Evolutionary conservation across 2,113 vertebrate genomes (phyloP).

Genomic region (Cromileptes altivelis): DNA sequence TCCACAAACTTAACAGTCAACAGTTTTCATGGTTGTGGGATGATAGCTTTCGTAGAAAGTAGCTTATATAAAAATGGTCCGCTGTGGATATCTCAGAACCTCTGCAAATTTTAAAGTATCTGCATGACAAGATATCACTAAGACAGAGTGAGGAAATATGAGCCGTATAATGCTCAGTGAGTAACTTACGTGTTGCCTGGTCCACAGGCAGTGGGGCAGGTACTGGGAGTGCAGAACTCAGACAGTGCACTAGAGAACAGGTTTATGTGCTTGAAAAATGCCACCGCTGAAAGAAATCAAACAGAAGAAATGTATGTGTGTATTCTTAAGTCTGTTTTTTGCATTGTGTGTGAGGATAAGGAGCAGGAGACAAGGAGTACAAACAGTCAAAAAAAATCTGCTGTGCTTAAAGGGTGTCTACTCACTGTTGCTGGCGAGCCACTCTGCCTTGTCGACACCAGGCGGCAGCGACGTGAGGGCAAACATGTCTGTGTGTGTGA

Average conservation of each 20-base stretch:
- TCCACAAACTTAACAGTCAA: background rate
- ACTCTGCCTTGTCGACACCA: constrained; percentile 83
- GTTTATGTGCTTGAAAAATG: constrained; percentile 88
- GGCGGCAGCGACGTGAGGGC: constrained; percentile 78
- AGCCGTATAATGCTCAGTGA: background rate
- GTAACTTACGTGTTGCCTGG: constrained; percentile 82
- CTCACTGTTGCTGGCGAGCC: constrained; percentile 87
- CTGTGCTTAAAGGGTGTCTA: constrained; percentile 7
- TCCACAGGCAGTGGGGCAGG: constrained; percentile 84
- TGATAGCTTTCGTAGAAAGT: background rate
- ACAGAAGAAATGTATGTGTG: background rate
- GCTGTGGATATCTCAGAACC: background rate
- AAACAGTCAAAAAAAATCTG: background rate
- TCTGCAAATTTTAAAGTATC: background rate
- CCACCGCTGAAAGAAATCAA: constrained; percentile 79
- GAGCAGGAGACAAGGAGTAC: background rate
- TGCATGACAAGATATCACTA: background rate
- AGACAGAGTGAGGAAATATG: background rate
- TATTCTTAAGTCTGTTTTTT: background rate
- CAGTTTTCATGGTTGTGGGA: background rate
- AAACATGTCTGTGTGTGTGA: constrained; percentile 75
- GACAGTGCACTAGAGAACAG: constrained; percentile 85
- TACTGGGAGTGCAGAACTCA: constrained; percentile 85
- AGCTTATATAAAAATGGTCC: background rate
- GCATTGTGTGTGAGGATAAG: background rate